phyloP scores from a whole-genome alignment of 2,113 vertebrate genomes.

The Chlorocebus sabaeus region DNA sequence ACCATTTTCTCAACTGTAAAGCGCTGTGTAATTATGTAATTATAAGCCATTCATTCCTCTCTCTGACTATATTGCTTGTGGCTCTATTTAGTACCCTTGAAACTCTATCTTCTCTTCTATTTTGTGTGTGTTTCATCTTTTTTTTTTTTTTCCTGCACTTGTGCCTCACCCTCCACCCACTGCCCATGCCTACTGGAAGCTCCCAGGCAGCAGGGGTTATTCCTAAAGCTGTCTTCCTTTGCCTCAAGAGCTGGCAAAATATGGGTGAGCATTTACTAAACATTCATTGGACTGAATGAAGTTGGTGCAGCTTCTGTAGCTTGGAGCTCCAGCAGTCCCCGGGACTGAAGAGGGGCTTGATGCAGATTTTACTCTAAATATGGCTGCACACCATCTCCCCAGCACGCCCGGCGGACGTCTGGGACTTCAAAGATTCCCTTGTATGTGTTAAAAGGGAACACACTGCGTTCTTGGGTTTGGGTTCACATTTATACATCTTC shows the following conservation, averaged over 20 bases:
- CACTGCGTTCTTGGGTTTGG: background rate
- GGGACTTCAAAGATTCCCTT: too few relatives aligned
- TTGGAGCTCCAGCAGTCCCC: background rate
- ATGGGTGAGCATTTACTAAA: background rate
- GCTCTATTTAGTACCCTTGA: background rate
- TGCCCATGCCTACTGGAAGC: too few relatives aligned
- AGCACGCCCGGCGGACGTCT: fast-evolving
- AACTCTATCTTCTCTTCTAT: too few relatives aligned
- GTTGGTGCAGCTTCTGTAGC: too few relatives aligned
- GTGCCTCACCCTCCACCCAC: fast-evolving
- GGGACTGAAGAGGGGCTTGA: too few relatives aligned
- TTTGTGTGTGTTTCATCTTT: background rate
- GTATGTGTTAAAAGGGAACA: background rate
- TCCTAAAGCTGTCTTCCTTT: background rate
- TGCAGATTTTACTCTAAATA: background rate
- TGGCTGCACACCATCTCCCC: background rate
- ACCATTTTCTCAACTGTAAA: background rate
- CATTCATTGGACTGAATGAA: fast-evolving
- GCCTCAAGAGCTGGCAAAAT: background rate
- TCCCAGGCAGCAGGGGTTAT: background rate
- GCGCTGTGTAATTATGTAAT: background rate
- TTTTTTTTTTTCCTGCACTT: fast-evolving
- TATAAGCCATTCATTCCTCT: background rate
- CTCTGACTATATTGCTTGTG: background rate
- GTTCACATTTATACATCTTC: too few relatives aligned